These are phyloP conservation scores for Hylaeus volcanicus DNA, from an alignment of 1,140 invertebrate genomes.

Conservation along the genomic window DNA sequence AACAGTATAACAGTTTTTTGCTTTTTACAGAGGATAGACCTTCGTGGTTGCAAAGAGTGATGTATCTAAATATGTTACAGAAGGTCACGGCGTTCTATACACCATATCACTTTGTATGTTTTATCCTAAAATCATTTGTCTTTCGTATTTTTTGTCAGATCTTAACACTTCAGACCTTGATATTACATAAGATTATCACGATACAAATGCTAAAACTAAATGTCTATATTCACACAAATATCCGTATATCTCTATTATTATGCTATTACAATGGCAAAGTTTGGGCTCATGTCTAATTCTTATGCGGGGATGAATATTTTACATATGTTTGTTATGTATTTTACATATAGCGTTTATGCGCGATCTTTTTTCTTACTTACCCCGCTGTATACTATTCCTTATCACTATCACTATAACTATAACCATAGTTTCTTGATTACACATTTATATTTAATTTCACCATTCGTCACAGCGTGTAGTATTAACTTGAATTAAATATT, in stretches of 20 bases:
- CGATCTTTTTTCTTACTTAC: constrained; percentile 38
- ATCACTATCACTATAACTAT: constrained; percentile 20
- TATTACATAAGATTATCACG: constrained; percentile 45
- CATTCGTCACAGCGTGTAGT: constrained; percentile 40
- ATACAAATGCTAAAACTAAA: constrained; percentile 64
- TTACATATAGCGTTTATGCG: constrained; percentile 59
- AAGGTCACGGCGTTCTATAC: constrained; percentile 37
- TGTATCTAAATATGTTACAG: constrained; percentile 54
- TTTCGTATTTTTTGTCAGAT: constrained; percentile 47
- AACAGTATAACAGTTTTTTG: constrained; percentile 28
- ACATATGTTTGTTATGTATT: constrained; percentile 62
- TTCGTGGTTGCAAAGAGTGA: constrained; percentile 42
- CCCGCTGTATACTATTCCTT: constrained; percentile 39
- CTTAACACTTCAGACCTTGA: constrained; percentile 31
- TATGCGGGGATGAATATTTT: constrained; percentile 63
- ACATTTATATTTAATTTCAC: constrained; percentile 48
- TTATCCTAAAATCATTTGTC: constrained; percentile 39
- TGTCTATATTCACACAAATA: constrained; percentile 69
- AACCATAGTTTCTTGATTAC: constrained; percentile 52
- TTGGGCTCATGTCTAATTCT: constrained; percentile 52
- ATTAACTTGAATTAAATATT: constrained; percentile 43
- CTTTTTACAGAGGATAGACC: constrained; percentile 13
- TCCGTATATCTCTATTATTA: constrained; percentile 58
- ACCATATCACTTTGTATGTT: constrained; percentile 46
- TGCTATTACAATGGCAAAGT: constrained; percentile 70